phyloP scores from a whole-genome alignment of 2,113 vertebrate species.

The Eptesicus fuscus region DNA sequence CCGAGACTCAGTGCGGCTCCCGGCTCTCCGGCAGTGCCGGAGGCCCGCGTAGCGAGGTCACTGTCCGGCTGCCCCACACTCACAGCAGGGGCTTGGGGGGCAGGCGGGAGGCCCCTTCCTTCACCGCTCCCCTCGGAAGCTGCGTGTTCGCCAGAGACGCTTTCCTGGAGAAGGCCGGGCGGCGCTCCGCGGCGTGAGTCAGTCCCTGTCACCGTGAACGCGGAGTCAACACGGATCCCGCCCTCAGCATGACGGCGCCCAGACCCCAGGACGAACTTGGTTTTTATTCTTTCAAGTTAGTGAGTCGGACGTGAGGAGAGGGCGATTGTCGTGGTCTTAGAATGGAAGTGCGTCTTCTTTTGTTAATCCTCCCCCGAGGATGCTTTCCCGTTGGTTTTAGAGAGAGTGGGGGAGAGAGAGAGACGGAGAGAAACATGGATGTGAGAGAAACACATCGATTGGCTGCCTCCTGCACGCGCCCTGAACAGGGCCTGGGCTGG shows the following conservation, averaged over 20 bases:
- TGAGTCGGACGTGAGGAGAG: not conserved
- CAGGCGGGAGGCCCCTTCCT: too few relatives aligned
- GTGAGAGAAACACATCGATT: too few relatives aligned
- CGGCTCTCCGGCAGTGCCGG: not conserved
- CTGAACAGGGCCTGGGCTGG: too few relatives aligned
- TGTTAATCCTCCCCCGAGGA: too few relatives aligned
- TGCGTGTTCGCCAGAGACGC: not conserved
- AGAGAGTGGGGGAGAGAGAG: too few relatives aligned
- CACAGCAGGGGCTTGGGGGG: fast-evolving
- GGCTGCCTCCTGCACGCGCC: too few relatives aligned
- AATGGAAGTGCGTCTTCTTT: not conserved
- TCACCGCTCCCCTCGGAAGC: not conserved
- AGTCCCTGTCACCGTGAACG: not conserved
- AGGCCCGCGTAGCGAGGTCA: not conserved
- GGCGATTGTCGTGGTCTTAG: not conserved
- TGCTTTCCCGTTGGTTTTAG: too few relatives aligned
- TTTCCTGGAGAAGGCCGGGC: not conserved
- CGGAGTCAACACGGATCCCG: not conserved
- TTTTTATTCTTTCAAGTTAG: not conserved
- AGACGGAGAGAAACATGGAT: too few relatives aligned
- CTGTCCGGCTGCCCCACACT: not conserved
- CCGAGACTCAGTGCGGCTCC: not conserved
- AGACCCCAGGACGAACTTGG: not conserved
- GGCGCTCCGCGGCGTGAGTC: not conserved
- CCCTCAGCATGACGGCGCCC: not conserved